Base-by-base conservation (phyloP, 2,113 vertebrate species). In the Oostethus manadensis region DNA sequence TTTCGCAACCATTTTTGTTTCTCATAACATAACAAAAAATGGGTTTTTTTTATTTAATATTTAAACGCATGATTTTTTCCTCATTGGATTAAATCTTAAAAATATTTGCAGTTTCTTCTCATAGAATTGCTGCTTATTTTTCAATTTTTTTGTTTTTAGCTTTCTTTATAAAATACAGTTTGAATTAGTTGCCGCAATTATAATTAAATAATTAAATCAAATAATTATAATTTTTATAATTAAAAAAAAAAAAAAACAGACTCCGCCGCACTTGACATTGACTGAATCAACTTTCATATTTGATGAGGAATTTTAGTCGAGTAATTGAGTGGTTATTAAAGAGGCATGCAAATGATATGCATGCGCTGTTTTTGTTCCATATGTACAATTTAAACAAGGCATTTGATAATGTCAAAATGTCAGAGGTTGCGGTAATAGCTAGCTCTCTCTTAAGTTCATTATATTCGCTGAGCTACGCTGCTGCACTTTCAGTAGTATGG, bases 401-500 rank as follows among this genome's bases (percentile, higher is more conserved):
- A 68, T 85, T 82, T 86, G 75, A 84, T 81, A 83, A 86, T 84
- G 86, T 88, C 82, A 83, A 76, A 74, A 78, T 84, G 87, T 86
- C 87, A 88, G 70, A 86, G 82, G 87, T 86, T 81, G 70, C 64
- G 3, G 74, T 78, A 84, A 80, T 77, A 81, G 78, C 77, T 64
- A 73, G 84, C 68, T 76, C 72, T 79, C 68, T 79, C 68, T 79
- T 82, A 75, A 82, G 75, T 88, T 87, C 78, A 81, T 83, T 82
- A 84, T 77, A 83, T 75, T 74, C 70, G 1, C 72, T 10, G 76
- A 88, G 81, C 85, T 82, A 68, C 43, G 66, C 64, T 58, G 68
- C 73, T 71, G 66, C 61, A 66, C 80, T 85, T 86, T 87, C 82
- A 81, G 60, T 73, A 40, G 58, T 21, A 35, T 74, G 56, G 78